Percentiles rank a stretch among this genome's conserved stretches.
Conservation (phyloP, 2,113 vertebrate species). For the Hippocampus barbouri region DNA sequence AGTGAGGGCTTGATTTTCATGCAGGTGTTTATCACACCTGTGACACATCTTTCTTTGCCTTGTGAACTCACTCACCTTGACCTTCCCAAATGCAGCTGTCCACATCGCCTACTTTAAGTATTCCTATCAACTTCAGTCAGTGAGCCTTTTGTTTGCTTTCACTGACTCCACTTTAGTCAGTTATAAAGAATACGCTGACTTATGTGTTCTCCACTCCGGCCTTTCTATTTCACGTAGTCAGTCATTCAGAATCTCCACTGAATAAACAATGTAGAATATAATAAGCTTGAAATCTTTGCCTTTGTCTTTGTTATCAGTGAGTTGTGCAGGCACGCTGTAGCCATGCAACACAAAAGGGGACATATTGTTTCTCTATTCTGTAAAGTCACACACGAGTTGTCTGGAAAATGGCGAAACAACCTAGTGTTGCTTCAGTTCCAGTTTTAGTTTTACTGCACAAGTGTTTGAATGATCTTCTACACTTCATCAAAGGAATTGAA, state of each 20-base stretch:
- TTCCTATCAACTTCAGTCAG: too few species aligned
- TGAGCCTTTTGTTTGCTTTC: conserved; percentile 62
- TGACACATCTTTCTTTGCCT: conserved; percentile 32
- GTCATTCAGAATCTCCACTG: background rate
- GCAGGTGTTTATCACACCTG: conserved; percentile 47
- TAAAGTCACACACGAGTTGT: conserved; percentile 7
- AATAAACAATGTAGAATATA: conserved; percentile 8
- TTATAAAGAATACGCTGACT: conserved; percentile 33
- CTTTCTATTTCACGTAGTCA: background rate
- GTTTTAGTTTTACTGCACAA: background rate
- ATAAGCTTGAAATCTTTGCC: background rate
- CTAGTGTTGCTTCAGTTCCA: background rate
- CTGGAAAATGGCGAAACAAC: background rate
- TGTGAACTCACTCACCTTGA: conserved; percentile 53
- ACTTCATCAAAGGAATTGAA: background rate
- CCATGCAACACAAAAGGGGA: background rate
- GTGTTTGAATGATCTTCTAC: background rate
- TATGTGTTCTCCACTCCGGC: background rate
- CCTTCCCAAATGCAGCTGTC: conserved; percentile 46
- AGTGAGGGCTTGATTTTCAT: conserved; percentile 1
- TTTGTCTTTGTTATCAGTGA: background rate
- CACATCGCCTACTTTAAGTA: too few species aligned
- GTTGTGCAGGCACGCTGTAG: conserved; percentile 2
- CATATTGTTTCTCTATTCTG: background rate
- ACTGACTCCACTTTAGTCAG: conserved; percentile 16